Evolutionary conservation across 2,797 vertebrate genomes (phyloP), one percentile per base, ranked within the genome.

Genomic region (Cuniculus paca): DNA sequence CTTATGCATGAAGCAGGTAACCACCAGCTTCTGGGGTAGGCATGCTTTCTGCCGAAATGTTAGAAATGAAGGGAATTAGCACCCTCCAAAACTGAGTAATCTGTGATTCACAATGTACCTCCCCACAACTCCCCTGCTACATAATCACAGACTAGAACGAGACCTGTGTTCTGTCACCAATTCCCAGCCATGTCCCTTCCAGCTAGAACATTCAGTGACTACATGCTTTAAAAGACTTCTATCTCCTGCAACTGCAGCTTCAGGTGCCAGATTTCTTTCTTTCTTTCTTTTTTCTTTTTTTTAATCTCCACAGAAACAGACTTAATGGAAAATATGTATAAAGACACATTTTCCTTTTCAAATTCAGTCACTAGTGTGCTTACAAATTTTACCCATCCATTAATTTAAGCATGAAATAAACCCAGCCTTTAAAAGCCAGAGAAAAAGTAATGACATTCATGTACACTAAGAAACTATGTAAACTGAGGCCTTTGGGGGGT

Each of bases 321-420:
- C 75, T 94, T 58, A 26, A 36, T 81, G 16, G 24, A 54, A 96
- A 93, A 94, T 95, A 92, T 70, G 52, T 48, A 82, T 16, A 70
- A 42, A 95, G 81, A 90, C 90, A 93, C 13, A 74, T 60, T 82
- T 96, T 85, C 74, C 63, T 90, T 92, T 92, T 68, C 61, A 97
- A 93, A 96, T 95, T 89, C 94, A 14, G 96, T 96, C 80, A 70
- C 65, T 83, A 95, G 96, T 85, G 45, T 34, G 81, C 88, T 94
- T 97, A 94, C 39, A 98, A 97, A 98, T 97, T 98, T 94, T 77
- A 97, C 68, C 77, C 95, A 98, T 98, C 90, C 77, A 82, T 98
- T 98, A 97, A 94, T 97, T 63, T 97, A 97, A 97, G 92, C 45
- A 96, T 50, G 56, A 98, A 98, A 91, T 82, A 97, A 98, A 96